Conservation (phyloP, 2,888 invertebrate genomes). For the Tolmerus cingulatus region DNA sequence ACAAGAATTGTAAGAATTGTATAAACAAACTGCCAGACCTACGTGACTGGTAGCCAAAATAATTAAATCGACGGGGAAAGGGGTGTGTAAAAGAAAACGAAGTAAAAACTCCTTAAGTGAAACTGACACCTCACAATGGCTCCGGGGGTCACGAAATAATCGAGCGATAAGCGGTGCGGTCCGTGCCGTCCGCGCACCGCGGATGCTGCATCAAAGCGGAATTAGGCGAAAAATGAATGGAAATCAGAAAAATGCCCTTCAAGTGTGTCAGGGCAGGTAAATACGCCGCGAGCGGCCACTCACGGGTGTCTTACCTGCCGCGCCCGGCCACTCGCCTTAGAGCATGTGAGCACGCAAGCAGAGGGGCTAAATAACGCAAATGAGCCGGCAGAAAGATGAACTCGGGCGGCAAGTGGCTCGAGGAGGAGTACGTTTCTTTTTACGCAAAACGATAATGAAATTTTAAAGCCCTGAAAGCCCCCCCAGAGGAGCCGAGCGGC, state of each 20-base stretch:
- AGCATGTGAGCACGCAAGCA: background rate
- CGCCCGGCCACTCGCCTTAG: background rate
- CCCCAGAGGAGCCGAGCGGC: background rate
- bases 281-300: background rate
- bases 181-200: too few relatives aligned
- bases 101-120: slow-evolving; percentile 1
- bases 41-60: background rate
- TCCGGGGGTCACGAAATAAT: slow-evolving; percentile 23
- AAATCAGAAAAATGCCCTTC: background rate
- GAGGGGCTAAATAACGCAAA: background rate
- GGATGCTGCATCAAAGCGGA: background rate
- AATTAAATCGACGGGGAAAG: background rate
- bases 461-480: slow-evolving; percentile 4
- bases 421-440: slow-evolving; percentile 29
- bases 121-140: slow-evolving; percentile 31
- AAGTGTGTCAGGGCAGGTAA: background rate
- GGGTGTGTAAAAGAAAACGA: background rate
- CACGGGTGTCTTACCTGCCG: background rate
- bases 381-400: background rate
- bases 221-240: background rate
- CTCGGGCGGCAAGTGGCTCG: background rate
- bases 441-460: slow-evolving; percentile 20
- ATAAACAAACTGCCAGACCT: background rate
- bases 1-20: background rate
- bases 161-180: background rate